A percentile compares a stretch with the other conserved stretches of the same genome.
Conservation (phyloP, 2,113 vertebrate genomes). For the Cryptotis parvus region DNA sequence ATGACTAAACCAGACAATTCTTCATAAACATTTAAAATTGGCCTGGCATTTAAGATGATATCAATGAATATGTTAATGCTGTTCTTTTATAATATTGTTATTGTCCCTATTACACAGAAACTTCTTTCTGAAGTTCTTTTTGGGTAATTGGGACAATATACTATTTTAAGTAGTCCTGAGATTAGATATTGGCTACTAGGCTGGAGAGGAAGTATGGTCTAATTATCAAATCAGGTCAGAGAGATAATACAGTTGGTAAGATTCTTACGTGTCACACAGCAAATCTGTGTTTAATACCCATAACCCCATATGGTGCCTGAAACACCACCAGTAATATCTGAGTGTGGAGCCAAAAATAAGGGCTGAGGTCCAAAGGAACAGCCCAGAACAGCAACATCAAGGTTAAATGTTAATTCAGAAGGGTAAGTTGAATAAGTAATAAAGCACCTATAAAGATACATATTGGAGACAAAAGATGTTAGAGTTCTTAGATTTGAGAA, state of each 20-base stretch:
- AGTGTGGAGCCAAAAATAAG: too few species aligned
- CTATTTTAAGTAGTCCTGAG: neutral
- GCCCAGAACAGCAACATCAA: too few species aligned
- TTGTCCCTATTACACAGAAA: neutral
- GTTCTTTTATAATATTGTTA: neutral
- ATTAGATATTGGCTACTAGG: neutral
- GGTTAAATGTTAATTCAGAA: neutral
- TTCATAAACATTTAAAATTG: constrained; percentile 3
- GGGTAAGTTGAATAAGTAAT: neutral
- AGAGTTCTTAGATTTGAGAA: neutral
- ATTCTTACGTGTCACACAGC: too few species aligned
- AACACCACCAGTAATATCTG: too few species aligned
- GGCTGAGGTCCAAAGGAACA: too few species aligned
- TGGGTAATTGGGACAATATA: neutral
- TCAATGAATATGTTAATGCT: neutral
- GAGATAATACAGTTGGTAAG: too few species aligned
- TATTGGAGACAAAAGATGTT: neutral
- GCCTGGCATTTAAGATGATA: neutral
- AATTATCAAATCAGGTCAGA: neutral
- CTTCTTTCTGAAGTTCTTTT: neutral
- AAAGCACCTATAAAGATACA: neutral
- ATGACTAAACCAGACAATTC: neutral
- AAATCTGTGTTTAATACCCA: too few species aligned
- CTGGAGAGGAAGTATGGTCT: neutral
- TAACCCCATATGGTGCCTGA: too few species aligned